A percentile compares a stretch with the other conserved stretches of the same genome.
Evolutionary conservation across 2,797 vertebrate genomes (phyloP).

Genomic region (Vespertilio murinus): DNA sequence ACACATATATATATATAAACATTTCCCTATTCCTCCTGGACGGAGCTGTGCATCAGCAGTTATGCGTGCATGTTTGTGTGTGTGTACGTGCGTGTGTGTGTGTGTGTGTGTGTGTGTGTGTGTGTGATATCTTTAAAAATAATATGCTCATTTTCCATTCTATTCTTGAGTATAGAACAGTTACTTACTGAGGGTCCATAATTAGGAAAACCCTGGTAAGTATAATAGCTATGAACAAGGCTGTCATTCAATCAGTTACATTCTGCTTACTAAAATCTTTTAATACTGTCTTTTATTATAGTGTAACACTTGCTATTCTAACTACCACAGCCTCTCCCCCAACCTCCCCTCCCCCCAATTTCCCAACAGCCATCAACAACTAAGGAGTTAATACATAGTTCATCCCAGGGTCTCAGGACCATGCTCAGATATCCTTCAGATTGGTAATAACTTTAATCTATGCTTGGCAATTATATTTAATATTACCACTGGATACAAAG

Average conservation of each 20-base stretch:
- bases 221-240: constrained; percentile 11
- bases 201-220: neutral
- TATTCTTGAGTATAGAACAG: neutral
- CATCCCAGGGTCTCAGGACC: neutral
- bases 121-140: neutral
- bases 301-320: neutral
- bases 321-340: neutral
- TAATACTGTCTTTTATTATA: neutral
- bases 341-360: neutral
- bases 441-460: neutral
- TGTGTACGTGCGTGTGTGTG: neutral
- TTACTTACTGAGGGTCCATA: constrained; percentile 5
- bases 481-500: constrained; percentile 6
- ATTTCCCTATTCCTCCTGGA: neutral
- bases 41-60: neutral
- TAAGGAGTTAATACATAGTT: neutral
- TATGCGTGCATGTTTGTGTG: neutral
- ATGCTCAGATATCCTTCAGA: neutral
- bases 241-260: constrained; percentile 13
- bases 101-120: neutral
- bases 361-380: neutral
- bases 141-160: constrained; percentile 35
- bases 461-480: neutral
- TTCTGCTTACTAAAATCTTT: constrained; percentile 19
- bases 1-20: neutral